Conservation (phyloP, 2,888 invertebrate species). For the Dexiosoma caninum region DNA sequence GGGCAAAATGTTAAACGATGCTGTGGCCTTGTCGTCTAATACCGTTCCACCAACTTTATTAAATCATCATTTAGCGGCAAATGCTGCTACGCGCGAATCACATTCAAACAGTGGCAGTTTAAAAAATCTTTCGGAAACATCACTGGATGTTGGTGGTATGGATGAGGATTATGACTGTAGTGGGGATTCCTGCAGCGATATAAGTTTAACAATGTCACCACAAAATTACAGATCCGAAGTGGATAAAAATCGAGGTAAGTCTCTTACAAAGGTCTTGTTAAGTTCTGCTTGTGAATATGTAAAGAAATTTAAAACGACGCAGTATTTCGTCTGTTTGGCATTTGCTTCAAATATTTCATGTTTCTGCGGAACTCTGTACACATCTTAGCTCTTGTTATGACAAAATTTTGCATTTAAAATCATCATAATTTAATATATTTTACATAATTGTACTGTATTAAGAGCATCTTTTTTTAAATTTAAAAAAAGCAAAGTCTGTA, state of each 20-base stretch:
- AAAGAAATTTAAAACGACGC: too few species aligned
- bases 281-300: too few species aligned
- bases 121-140: constrained; percentile 65
- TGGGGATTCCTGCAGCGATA: constrained; percentile 77
- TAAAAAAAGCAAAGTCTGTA: too few species aligned
- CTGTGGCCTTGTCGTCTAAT: constrained; percentile 38
- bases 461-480: too few species aligned
- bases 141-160: constrained; percentile 73
- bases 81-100: constrained; percentile 16
- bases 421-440: too few species aligned
- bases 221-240: constrained; percentile 71
- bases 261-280: too few species aligned
- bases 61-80: constrained; percentile 62
- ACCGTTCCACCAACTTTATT: constrained; percentile 48
- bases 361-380: too few species aligned
- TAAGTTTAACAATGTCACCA: constrained; percentile 77
- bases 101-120: constrained; percentile 10
- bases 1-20: constrained; percentile 61
- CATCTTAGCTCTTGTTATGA: too few species aligned
- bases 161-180: constrained; percentile 77
- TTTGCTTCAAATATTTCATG: too few species aligned
- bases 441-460: too few species aligned
- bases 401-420: too few species aligned
- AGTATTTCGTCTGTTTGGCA: too few species aligned
- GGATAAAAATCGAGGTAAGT: constrained; percentile 75